Evolutionary conservation across 2,888 invertebrate species (phyloP), one percentile per base, ranked within the genome.

Genomic region (Folsomia manolachei): DNA sequence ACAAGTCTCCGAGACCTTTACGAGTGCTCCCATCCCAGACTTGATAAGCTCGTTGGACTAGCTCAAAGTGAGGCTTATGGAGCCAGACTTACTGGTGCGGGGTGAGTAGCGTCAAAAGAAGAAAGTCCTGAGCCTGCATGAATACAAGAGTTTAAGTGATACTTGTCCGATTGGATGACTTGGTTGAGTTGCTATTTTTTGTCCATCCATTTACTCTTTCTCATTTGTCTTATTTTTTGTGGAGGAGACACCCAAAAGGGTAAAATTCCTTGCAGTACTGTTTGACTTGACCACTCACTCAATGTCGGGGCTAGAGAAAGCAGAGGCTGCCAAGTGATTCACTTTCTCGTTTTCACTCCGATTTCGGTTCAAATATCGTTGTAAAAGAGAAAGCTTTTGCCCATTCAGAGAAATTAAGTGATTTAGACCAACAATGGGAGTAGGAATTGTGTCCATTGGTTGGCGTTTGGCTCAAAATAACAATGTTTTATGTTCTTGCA

Each of bases 51-150:
- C 24, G 93, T 96, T 23, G 86, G 89, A 27, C 84, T 91, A 82
- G 92, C 92, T 9, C 86, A 87, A 74, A 88, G 89, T 66, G 86
- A 88, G 73, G 88, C 89, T 1, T 85, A 91, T n/a, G 92, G 94
- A 60, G 92, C 94, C n/a, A 89, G 98, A 67, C 86, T 99, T 53
- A 98, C 98, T 1, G 99, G 98, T 51, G 98, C 98, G 27, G 96
- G 96, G 86, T 90, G 21, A 56, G 56, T 56, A n/a, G n/a, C n/a
- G n/a, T n/a, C n/a, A n/a, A n/a, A n/a, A n/a, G n/a, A n/a, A n/a
- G n/a, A n/a, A n/a, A n/a, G n/a, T n/a, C n/a, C n/a, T n/a, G 39
- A 39, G 39, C 39, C n/a, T n/a, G n/a, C n/a, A n/a, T n/a, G n/a
- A n/a, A n/a, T n/a, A n/a, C n/a, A n/a, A n/a, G n/a, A n/a, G n/a